These are phyloP conservation scores for Synanthedon tipuliformis DNA, from an alignment of 2,888 invertebrate genomes.

Conservation along the genomic window DNA sequence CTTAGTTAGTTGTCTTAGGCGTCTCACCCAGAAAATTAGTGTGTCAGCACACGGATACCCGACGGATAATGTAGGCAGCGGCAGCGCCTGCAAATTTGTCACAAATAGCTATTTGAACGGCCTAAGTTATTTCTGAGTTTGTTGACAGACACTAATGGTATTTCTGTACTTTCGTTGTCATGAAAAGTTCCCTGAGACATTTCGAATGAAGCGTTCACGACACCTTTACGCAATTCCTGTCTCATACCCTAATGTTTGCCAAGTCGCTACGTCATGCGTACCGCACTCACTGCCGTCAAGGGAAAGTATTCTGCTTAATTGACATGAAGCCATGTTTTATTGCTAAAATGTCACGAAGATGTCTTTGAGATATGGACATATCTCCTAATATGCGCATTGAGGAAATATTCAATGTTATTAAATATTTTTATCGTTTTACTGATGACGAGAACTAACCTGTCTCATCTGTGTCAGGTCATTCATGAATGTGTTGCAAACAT, in stretches of 20 bases:
- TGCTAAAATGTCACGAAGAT: conserved; percentile 16
- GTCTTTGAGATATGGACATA: too few relatives aligned
- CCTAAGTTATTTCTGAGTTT: conserved; percentile 32
- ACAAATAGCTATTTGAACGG: conserved; percentile 18
- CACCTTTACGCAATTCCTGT: conserved; percentile 64
- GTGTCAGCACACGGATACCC: too few relatives aligned
- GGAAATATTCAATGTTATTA: background rate
- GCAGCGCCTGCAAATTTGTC: background rate
- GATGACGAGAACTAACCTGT: too few relatives aligned
- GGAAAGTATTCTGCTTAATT: conserved; percentile 37
- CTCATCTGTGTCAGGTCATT: too few relatives aligned
- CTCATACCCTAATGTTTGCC: conserved; percentile 55
- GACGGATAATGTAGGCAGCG: background rate
- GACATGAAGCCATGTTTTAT: conserved; percentile 22
- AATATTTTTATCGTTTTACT: too few relatives aligned
- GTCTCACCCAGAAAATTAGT: too few relatives aligned
- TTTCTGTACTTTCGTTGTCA: conserved; percentile 50
- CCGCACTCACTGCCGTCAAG: conserved; percentile 32
- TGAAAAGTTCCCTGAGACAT: conserved; percentile 41
- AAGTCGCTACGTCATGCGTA: conserved; percentile 48
- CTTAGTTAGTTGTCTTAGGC: too few relatives aligned
- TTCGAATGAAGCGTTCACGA: conserved; percentile 54
- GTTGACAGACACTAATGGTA: conserved; percentile 54
- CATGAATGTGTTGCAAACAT: background rate
- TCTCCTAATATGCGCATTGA: too few relatives aligned